Conservation (phyloP, 2,888 invertebrate species). For the Epiblema foenella region DNA sequence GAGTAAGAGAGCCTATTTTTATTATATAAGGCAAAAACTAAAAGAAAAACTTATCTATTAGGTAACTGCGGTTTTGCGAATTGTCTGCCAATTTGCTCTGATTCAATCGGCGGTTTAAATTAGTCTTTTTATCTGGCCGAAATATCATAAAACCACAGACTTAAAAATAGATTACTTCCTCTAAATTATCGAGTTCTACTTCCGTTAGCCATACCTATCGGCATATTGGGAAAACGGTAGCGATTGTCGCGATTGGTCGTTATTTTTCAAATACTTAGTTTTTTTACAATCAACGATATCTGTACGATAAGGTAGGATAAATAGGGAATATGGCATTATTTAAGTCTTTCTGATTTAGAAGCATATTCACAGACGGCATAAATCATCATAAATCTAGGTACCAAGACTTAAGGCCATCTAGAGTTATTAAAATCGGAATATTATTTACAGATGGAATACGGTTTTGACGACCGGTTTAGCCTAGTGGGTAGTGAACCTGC, state of each 20-base stretch:
- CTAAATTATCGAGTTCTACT: slow-evolving; percentile 27
- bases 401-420: neutral
- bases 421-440: too few relatives aligned
- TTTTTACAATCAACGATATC: neutral
- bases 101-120: slow-evolving; percentile 1
- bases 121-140: neutral
- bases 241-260: neutral
- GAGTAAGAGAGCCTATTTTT: neutral
- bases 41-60: neutral
- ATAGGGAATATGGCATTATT: neutral
- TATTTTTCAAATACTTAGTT: neutral
- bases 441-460: neutral
- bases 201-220: neutral
- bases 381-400: neutral
- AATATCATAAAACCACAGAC: neutral
- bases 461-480: too few relatives aligned
- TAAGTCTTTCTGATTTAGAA: neutral
- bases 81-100: neutral
- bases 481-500: too few relatives aligned
- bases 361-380: too few relatives aligned
- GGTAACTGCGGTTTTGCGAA: neutral
- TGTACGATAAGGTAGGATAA: neutral
- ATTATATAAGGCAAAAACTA: slow-evolving; percentile 1
- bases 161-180: neutral
- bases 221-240: neutral